phyloP scores from a whole-genome alignment of 2,797 vertebrate species.

The Sebastes nivosus region DNA sequence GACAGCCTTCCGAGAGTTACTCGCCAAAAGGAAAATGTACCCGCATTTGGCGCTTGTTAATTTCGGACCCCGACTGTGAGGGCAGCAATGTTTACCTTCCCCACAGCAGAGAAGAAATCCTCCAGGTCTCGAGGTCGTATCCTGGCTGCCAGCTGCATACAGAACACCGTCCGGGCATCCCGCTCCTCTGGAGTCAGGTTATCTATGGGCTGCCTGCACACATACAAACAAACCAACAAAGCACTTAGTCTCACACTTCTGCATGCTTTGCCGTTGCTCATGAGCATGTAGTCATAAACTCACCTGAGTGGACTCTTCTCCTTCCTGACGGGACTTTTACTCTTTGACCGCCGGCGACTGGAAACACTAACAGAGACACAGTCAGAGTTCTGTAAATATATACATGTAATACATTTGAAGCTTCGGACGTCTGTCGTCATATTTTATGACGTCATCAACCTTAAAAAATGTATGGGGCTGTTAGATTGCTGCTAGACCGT shows the following conservation, averaged over 20 bases:
- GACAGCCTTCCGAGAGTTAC: too few relatives aligned
- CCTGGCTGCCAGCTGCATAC: conserved; percentile 96
- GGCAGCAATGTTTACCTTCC: conserved; percentile 82
- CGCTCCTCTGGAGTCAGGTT: conserved; percentile 96
- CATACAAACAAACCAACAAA: background rate
- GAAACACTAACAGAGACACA: conserved; percentile 1
- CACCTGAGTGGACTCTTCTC: conserved; percentile 92
- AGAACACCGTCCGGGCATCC: conserved; percentile 95
- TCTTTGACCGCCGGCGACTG: conserved; percentile 89
- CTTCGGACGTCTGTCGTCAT: too few relatives aligned
- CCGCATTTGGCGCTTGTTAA: too few relatives aligned
- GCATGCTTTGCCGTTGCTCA: background rate
- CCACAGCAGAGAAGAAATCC: conserved; percentile 98
- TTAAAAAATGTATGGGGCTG: too few relatives aligned
- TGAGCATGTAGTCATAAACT: background rate
- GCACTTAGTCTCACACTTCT: background rate
- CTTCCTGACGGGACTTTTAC: conserved; percentile 94
- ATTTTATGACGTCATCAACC: too few relatives aligned
- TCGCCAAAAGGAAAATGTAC: too few relatives aligned
- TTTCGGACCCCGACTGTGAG: background rate
- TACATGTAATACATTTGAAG: too few relatives aligned
- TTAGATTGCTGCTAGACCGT: too few relatives aligned
- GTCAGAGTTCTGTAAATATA: background rate
- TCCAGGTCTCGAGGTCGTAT: conserved; percentile 95
- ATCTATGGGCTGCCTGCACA: conserved; percentile 89